phyloP scores from a whole-genome alignment of 2,113 vertebrate genomes.

The Paramormyrops kingsleyae region DNA sequence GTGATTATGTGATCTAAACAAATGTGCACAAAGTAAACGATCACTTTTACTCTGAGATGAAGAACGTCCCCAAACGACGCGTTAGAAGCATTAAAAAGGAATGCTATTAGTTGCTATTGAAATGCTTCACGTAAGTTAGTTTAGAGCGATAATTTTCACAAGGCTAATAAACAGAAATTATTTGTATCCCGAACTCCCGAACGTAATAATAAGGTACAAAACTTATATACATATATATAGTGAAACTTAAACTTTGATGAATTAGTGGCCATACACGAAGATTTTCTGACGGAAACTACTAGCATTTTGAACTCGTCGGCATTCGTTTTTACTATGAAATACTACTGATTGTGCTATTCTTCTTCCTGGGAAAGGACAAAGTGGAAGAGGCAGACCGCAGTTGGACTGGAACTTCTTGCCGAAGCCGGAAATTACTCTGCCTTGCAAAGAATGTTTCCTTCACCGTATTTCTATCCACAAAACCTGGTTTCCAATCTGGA shows the following conservation, averaged over 20 bases:
- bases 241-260: neutral
- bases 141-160: neutral
- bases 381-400: constrained; percentile 86
- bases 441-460: constrained; percentile 74
- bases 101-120: neutral
- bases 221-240: neutral
- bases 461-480: constrained; percentile 78
- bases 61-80: neutral
- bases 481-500: constrained; percentile 75
- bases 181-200: neutral
- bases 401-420: constrained; percentile 78
- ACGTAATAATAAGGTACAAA: neutral
- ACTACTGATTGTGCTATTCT: neutral
- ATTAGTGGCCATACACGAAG: neutral
- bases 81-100: neutral
- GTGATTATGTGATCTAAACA: neutral
- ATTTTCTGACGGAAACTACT: neutral
- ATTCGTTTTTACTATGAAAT: neutral
- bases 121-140: neutral
- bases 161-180: neutral
- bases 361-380: constrained; percentile 69
- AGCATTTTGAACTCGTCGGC: neutral
- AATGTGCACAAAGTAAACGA: neutral
- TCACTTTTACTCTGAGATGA: neutral
- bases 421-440: constrained; percentile 78